These are phyloP conservation scores for Rallus crepitans DNA, from an alignment of 2,797 vertebrate genomes.

Conservation along the genomic window DNA sequence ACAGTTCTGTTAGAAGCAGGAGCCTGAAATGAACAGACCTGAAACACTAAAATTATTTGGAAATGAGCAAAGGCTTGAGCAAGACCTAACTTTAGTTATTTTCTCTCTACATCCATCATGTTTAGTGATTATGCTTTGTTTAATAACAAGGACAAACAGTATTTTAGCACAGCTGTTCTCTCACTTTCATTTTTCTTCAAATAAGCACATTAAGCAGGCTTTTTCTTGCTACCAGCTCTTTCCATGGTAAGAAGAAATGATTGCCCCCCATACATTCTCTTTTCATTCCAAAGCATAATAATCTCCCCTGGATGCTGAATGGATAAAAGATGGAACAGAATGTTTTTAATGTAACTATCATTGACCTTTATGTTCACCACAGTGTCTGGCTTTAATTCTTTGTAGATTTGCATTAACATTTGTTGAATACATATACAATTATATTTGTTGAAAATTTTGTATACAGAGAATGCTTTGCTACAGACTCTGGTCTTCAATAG, in stretches of 20 bases:
- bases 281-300: not conserved
- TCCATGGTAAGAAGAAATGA: not conserved
- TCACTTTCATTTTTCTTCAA: not conserved
- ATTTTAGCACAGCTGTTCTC: not conserved
- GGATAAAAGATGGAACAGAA: not conserved
- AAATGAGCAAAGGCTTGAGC: not conserved
- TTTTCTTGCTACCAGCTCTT: not conserved
- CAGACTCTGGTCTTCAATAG: not conserved
- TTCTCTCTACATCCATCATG: not conserved
- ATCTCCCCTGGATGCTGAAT: not conserved
- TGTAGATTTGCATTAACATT: constrained; percentile 37
- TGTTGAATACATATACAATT: constrained; percentile 37
- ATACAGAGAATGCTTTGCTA: not conserved
- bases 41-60: not conserved
- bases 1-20: not conserved
- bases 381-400: constrained; percentile 11
- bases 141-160: constrained; percentile 5
- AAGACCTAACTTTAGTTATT: not conserved
- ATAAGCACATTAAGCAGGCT: not conserved
- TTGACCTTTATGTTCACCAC: constrained; percentile 29
- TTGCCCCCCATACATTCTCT: not conserved
- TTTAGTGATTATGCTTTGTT: constrained; percentile 8
- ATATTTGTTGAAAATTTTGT: constrained; percentile 15
- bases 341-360: not conserved
- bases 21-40: not conserved